These are phyloP conservation scores for Zaprionus inermis DNA, from an alignment of 1,140 invertebrate species.

Conservation along the genomic window DNA sequence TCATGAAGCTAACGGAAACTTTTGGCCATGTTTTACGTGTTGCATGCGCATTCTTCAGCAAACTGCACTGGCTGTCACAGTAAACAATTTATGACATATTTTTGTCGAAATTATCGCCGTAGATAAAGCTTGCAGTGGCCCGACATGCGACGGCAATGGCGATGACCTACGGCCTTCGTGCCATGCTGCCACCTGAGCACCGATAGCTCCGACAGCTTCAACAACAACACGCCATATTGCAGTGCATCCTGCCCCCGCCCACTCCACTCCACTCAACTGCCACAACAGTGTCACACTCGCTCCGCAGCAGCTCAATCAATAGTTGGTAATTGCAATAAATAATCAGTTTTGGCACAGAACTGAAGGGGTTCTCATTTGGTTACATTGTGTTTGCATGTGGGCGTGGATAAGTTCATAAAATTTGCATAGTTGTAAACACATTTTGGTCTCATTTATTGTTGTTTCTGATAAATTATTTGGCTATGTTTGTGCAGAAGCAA, in stretches of 20 bases:
- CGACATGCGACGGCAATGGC: neutral
- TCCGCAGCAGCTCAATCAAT: neutral
- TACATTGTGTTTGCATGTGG: neutral
- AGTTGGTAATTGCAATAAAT: constrained; percentile 15
- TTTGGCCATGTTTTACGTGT: neutral
- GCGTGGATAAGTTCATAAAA: neutral
- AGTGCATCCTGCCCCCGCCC: neutral
- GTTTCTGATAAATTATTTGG: too few relatives aligned
- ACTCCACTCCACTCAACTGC: neutral
- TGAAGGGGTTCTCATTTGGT: neutral
- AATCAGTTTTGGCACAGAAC: constrained; percentile 44
- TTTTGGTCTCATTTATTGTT: neutral
- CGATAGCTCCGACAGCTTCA: neutral
- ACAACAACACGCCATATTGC: too few relatives aligned
- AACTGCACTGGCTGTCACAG: constrained; percentile 18
- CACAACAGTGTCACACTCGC: neutral
- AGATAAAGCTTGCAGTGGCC: constrained; percentile 42
- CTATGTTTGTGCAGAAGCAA: too few relatives aligned
- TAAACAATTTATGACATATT: constrained; percentile 60
- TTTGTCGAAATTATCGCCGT: constrained; percentile 58
- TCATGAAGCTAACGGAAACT: too few relatives aligned
- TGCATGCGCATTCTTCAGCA: constrained; percentile 29
- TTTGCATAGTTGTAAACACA: neutral
- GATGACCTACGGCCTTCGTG: neutral
- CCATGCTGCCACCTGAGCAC: neutral